Evolutionary conservation across 1,140 invertebrate species (phyloP), one percentile per base, ranked within the genome.

Genomic region (Alviniconcha marisindica): DNA sequence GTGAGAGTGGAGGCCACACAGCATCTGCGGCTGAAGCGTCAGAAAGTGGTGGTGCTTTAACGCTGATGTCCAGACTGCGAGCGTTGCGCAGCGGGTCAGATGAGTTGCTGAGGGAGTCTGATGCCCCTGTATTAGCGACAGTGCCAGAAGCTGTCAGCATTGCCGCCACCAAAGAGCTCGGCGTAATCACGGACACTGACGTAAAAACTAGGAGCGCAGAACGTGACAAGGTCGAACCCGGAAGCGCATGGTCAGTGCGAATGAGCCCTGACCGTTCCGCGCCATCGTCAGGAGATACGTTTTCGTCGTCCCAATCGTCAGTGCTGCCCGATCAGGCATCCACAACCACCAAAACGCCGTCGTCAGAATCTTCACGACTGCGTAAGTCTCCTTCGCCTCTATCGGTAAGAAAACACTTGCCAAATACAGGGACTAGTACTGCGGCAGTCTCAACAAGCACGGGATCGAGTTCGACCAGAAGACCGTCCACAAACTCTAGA

Each of bases 51-150:
- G 71, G 15, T 21, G 38, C 15, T 54, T 3, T 48, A 24, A 44
- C 73, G 10, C 31, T 76, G 44, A 51, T 42, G 4, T 33, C 40
- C 73, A 76, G 73, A 54, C 44, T 76, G 31, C 44, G 73, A 15
- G 5, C 73, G 12, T 15, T 76, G 42, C 69, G 69, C 69, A 71
- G 33, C 4, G 69, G 28, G 15, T 71, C 69, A 10, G 36, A 71
- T 7, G 69, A 48, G 44, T 10, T 48, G 44, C 44, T 48, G 5
- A 63, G 24, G 28, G 60, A 54, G 3, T 76, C 73, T 1, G 73
- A 76, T n/a, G 33, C 1, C 14, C 21, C 40, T 33, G 40, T 10
- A 42, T 24, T 36, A 15, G n/a, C 71, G 24, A 40, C 73, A 12
- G 73, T 33, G 44, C n/a, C n/a, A n/a, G n/a, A n/a, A n/a, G n/a